phyloP scores from a whole-genome alignment of 2,113 vertebrate genomes.

The Epinephelus moara region DNA sequence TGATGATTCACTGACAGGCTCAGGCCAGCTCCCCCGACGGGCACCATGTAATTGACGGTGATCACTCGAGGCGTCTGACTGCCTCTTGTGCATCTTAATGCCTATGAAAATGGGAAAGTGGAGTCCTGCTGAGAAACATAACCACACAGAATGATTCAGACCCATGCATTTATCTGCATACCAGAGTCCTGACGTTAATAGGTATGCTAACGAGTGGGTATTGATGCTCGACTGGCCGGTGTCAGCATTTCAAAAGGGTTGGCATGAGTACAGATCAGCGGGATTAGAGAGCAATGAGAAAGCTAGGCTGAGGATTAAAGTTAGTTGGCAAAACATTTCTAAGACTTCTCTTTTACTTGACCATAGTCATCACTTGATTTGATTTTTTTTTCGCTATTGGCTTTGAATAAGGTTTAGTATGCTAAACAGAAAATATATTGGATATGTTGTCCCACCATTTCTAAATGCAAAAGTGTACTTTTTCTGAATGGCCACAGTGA shows the following conservation, averaged over 20 bases:
- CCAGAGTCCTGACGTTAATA: not conserved
- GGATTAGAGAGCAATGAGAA: slow-evolving; percentile 24
- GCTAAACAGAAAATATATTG: too few species aligned
- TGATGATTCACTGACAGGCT: slow-evolving; percentile 29
- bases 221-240: not conserved
- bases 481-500: too few species aligned
- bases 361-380: not conserved
- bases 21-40: not conserved
- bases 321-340: not conserved
- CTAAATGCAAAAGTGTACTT: too few species aligned
- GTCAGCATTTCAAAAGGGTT: slow-evolving; percentile 7
- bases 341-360: not conserved
- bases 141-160: slow-evolving; percentile 42
- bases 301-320: slow-evolving; percentile 6
- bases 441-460: too few species aligned
- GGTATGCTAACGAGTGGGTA: slow-evolving; percentile 41
- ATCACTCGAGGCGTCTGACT: slow-evolving; percentile 51
- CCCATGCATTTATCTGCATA: slow-evolving; percentile 38
- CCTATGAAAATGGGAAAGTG: slow-evolving; percentile 28
- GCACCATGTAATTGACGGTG: slow-evolving; percentile 52
- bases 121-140: slow-evolving; percentile 47
- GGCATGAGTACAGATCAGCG: slow-evolving; percentile 1
- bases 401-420: too few species aligned
- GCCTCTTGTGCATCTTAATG: slow-evolving; percentile 58
- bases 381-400: not conserved